Base-by-base conservation (phyloP, 2,888 invertebrate species). In the Apoda limacodes region DNA sequence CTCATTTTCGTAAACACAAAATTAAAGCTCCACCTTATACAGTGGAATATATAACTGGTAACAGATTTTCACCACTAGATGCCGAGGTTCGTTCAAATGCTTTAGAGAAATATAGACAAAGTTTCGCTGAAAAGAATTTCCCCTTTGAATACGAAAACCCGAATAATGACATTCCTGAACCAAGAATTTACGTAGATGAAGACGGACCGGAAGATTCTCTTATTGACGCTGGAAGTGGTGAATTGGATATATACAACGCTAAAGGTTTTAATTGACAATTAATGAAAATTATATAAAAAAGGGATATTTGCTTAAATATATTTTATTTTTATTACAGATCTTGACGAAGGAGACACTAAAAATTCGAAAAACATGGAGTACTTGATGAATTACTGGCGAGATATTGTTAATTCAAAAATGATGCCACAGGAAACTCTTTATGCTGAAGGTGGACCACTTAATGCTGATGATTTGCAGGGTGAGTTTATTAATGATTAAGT, bases 111-210 rank as follows among this genome's bases (percentile, higher is more conserved):
- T 80, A 78, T 39, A 76, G 65, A 40, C 72, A 75, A 40, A 80
- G 75, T 41, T 76, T 80, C 37, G 65, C 61, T 6, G 70, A 66
- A 30, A 80, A 80, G 54, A 67, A 71, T 38, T 80, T 80, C 35
- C 80, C 80, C 2, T 80, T 80, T 39, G 78, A 80, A 50, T 80
- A 80, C 42, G 78, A 75, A 48, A 69, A 70, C 38, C 70, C 70
- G 1, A 60, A 54, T n/a, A 59, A 54, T n/a, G 76, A 76, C 10
- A 48, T 82, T 22, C 75, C 82, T 5, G 85, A 86, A 53, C 78
- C 75, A 9, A 69, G 85, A 31, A 82, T 85, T 43, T 85, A 85
- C 46, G 69, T 71, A 27, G 83, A 83, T 34, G 84, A 84, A 50
- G 82, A 78, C 20, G 68, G 63, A n/a, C 37, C 60, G n/a, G 78